phyloP scores from a whole-genome alignment of 2,113 vertebrate species.

The Hemichromis elongatus region DNA sequence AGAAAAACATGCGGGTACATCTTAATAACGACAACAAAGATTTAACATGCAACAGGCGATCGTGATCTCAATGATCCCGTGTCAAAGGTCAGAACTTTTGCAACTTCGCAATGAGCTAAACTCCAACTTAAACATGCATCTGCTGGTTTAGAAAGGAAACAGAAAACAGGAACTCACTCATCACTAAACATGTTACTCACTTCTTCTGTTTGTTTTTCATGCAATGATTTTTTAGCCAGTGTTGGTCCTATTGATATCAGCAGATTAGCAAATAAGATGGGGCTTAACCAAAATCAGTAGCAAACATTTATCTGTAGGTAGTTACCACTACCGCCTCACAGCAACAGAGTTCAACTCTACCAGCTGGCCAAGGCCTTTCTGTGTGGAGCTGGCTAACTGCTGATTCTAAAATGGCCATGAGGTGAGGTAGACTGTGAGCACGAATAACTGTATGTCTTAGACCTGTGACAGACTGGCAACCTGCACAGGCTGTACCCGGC shows the following conservation, averaged over 20 bases:
- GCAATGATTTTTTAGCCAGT: not conserved
- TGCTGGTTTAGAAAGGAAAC: not conserved
- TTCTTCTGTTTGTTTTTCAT: not conserved
- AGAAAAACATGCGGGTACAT: not conserved
- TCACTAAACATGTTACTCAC: not conserved
- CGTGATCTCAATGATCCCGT: not conserved
- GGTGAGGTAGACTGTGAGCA: not conserved
- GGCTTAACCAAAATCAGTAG: not conserved
- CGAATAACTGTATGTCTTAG: not conserved
- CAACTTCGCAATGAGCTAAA: not conserved
- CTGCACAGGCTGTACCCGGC: not conserved
- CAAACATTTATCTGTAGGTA: accelerated
- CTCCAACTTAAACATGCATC: not conserved
- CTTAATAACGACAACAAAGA: not conserved
- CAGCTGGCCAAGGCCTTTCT: not conserved
- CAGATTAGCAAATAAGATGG: not conserved
- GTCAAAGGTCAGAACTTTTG: not conserved
- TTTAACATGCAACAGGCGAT: not conserved
- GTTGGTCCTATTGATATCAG: not conserved
- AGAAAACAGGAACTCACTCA: not conserved
- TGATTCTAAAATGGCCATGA: not conserved
- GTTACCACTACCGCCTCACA: not conserved
- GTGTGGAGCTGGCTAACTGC: not conserved
- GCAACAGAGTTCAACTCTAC: not conserved
- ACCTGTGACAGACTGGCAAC: not conserved